Base-by-base conservation (phyloP, 1,140 invertebrate species). In the Brachionus sp. region DNA sequence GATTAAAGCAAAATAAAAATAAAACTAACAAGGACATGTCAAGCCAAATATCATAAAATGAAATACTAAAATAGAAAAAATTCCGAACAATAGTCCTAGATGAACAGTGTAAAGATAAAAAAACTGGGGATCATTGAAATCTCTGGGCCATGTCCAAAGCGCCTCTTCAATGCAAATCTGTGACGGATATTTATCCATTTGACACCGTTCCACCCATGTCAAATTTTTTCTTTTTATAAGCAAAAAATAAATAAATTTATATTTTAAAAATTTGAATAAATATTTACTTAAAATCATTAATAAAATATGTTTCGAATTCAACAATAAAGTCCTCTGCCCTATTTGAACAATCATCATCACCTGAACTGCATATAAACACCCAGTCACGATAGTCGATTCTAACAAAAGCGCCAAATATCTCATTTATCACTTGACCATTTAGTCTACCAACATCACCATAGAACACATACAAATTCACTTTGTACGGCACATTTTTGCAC, bases 11-110 rank as follows among this genome's bases (percentile, higher is more conserved):
- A 62, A 62, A 46, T 5, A 12, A 19, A 25, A 19, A 73, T 16
- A 10, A 42, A 16, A 39, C 57, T 42, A 80, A 44, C 77, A 80
- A 19, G 77, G 77, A 57, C 50, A 66, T 13, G 57, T 25, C 37
- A 44, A 29, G 33, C 77, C 77, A 66, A 80, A 80, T 13, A 80
- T 62, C 50, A 80, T 80, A 39, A 80, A 80, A 80, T 80, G 39
- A 80, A 80, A 23, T 33, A 80, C 62, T 19, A 80, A 19, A 57
- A 62, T 62, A 62, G 77, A 57, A 3, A 80, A 80, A 57, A 80
- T 42, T 33, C 50, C 62, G 35, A 80, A 80, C n/a, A 80, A 23
- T 9, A 80, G 50, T 23, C 77, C 37, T 9, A 80, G 23, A 80
- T 80, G 77, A 57, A 80, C 77, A 3, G 77, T 39, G 23, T 80